Evolutionary conservation across 2,888 invertebrate genomes (phyloP), one percentile per base, ranked within the genome.

Genomic region (Escarpia spicata): DNA sequence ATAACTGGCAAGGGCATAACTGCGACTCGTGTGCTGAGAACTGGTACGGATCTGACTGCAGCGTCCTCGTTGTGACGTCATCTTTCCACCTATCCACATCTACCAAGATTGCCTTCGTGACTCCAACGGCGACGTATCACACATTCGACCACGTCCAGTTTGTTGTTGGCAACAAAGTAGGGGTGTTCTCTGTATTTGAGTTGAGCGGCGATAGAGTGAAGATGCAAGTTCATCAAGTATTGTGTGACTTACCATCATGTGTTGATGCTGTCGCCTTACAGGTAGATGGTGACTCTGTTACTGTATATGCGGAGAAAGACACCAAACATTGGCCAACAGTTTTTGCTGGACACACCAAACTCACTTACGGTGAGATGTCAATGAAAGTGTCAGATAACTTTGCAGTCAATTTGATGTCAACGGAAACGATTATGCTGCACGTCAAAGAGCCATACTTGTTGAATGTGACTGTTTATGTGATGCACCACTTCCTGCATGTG

Each of bases 161-260:
- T 12, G 37, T 37, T n/a, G 60, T n/a, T 45, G 44, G 12, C 43
- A 75, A 58, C 37, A 75, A 75, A 31, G 37, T 75, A n/a, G 75
- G 75, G 19, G 75, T 75, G 75, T 58, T 75, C 60, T 37, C 43
- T 2, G 19, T 75, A 45, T 92, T 92, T 37, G 60, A 75, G 89
- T 37, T 43, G 60, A 75, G 31, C 31, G 92, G 60, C 44, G 60
- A 58, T 31, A 45, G 19, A 43, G 44, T 94, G 12, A 94, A 94
- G 10, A 93, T 95, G 3, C 94, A 95, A 92, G 93, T 93, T 0
- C 94, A 94, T 58, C 94, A 94, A 91, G 94, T 94, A 0, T 93
- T 93, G 92, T 95, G 95, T 93, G 93, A 94, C 4, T 93, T 93
- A 91, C 95, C 94, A 9, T 94, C 94, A 19, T 95, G 95, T 92